A percentile compares a stretch with the other conserved stretches of the same genome.
Conservation (phyloP, 2,797 vertebrate species). For the Silurus lanzhouensis region DNA sequence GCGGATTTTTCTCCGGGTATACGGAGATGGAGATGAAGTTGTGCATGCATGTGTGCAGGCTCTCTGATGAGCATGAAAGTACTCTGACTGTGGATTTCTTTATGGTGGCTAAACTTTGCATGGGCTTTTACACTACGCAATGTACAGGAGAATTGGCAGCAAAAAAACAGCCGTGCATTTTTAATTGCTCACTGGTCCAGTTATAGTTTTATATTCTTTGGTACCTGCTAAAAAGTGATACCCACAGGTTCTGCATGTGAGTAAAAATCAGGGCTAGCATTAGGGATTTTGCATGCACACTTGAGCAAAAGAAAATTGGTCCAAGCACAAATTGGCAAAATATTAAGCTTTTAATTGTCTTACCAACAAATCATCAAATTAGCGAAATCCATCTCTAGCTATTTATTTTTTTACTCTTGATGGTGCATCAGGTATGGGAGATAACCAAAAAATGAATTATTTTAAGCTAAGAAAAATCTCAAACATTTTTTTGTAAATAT, state of each 20-base stretch:
- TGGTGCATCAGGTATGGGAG: no score
- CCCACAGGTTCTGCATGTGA: neutral
- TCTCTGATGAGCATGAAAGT: neutral
- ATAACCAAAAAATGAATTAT: no score
- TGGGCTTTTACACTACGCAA: neutral
- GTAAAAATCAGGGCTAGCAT: neutral
- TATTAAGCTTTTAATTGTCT: no score
- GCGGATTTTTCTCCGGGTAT: neutral
- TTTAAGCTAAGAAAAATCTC: no score
- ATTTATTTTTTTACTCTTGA: no score
- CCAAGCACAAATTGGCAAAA: no score
- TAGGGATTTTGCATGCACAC: neutral
- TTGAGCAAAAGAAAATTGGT: no score
- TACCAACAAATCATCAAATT: no score
- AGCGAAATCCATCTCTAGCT: no score
- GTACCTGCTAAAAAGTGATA: neutral
- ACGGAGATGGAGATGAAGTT: neutral
- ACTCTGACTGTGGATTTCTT: neutral
- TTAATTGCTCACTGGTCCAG: neutral
- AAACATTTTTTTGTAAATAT: no score
- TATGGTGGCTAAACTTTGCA: neutral
- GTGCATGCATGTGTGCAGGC: neutral
- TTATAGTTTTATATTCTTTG: neutral
- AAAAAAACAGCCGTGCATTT: neutral
- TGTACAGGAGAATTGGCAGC: neutral